phyloP scores from a whole-genome alignment of 2,888 invertebrate genomes.

The Pristionchus japonicus region DNA sequence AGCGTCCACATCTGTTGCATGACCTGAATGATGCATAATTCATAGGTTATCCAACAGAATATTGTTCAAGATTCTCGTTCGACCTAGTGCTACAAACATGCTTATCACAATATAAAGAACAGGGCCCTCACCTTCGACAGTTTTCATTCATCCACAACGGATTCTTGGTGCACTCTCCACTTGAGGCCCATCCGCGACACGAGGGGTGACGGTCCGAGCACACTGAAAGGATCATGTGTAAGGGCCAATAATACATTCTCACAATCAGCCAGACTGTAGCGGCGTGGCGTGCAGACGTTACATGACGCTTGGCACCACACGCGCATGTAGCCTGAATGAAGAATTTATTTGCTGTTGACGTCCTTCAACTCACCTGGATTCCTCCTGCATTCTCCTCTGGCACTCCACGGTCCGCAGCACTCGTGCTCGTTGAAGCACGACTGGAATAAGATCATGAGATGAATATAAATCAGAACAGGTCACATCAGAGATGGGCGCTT shows the following conservation, averaged over 20 bases:
- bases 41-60: not conserved
- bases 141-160: slow-evolving; percentile 34
- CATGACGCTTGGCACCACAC: slow-evolving; percentile 37
- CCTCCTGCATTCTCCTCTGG: slow-evolving; percentile 28
- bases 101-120: too few species aligned
- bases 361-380: not conserved
- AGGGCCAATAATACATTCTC: not conserved
- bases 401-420: slow-evolving; percentile 46
- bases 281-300: not conserved
- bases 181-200: not conserved
- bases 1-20: not conserved
- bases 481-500: not conserved
- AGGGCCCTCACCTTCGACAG: not conserved
- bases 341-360: not conserved
- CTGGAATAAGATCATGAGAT: not conserved
- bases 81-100: too few species aligned
- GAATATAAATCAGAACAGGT: not conserved
- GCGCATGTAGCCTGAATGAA: slow-evolving; percentile 12
- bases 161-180: slow-evolving; percentile 27
- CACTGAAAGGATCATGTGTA: not conserved
- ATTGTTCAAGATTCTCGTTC: too few species aligned
- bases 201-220: not conserved
- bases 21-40: not conserved
- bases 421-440: slow-evolving; percentile 49
- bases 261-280: not conserved